phyloP scores from a whole-genome alignment of 1,140 invertebrate genomes.

The Zaprionus kolodkinae region DNA sequence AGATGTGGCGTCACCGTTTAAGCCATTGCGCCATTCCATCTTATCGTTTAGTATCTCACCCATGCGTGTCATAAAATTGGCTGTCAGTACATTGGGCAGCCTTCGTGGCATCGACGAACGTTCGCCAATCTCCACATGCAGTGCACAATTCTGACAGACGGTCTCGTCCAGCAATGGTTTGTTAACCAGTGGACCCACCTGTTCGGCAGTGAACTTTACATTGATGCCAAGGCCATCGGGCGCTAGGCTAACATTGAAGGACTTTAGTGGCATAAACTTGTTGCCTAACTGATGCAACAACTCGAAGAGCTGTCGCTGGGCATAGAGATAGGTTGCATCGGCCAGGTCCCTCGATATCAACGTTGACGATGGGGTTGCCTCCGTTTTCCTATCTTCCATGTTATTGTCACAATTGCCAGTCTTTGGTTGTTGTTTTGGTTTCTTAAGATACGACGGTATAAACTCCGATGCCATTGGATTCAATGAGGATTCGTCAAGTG shows the following conservation, averaged over 20 bases:
- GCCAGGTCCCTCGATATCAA: not conserved
- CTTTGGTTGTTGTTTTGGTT: not conserved
- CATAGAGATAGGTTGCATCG: constrained; percentile 31
- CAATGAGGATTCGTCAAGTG: constrained; percentile 17
- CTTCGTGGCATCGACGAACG: constrained; percentile 23
- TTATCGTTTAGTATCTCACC: constrained; percentile 37
- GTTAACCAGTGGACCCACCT: not conserved
- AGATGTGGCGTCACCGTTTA: not conserved
- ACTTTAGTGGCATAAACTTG: constrained; percentile 27
- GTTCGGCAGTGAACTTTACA: constrained; percentile 35
- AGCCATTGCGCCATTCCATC: not conserved
- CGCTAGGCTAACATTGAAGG: constrained; percentile 28
- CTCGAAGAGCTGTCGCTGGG: constrained; percentile 31
- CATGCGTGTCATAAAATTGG: constrained; percentile 43
- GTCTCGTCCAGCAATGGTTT: constrained; percentile 29
- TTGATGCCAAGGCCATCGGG: constrained; percentile 40
- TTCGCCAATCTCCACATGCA: constrained; percentile 34
- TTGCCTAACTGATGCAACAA: constrained; percentile 42
- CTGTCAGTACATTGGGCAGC: constrained; percentile 37
- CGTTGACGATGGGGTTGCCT: constrained; percentile 31
- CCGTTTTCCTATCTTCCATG: constrained; percentile 15
- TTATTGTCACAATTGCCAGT: not conserved
- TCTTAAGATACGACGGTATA: constrained; percentile 15
- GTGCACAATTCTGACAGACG: constrained; percentile 16
- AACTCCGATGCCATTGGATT: constrained; percentile 44